phyloP scores from a whole-genome alignment of 2,888 invertebrate genomes.

The Ptycholaimellus sp. region DNA sequence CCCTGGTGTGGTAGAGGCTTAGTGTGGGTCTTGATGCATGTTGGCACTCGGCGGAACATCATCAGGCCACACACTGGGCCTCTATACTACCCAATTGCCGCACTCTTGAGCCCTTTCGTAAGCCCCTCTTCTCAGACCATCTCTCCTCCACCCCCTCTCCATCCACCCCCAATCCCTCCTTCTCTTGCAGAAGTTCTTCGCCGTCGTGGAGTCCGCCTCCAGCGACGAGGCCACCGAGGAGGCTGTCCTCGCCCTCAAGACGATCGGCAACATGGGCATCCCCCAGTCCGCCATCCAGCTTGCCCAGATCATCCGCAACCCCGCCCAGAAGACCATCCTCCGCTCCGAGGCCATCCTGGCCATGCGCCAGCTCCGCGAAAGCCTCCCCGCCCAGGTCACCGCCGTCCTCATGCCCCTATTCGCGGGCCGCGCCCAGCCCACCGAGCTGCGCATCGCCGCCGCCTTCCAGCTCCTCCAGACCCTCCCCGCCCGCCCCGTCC shows the following conservation, averaged over 20 bases:
- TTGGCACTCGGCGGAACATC: neutral
- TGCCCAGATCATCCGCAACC: constrained; percentile 18
- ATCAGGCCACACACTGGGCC: constrained; percentile 7
- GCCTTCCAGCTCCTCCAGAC: constrained; percentile 14
- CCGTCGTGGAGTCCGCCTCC: too few species aligned
- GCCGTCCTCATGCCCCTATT: constrained; percentile 17
- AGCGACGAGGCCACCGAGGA: constrained; percentile 12
- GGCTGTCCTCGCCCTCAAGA: constrained; percentile 18
- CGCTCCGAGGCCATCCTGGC: constrained; percentile 17
- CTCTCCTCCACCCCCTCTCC: constrained; percentile 10
- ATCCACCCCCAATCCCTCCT: too few species aligned
- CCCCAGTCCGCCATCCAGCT: constrained; percentile 14
- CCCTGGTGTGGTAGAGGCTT: too few species aligned
- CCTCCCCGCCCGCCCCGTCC: constrained; percentile 12
- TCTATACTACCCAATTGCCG: neutral
- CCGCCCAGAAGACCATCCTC: constrained; percentile 9
- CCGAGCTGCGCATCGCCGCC: constrained; percentile 16
- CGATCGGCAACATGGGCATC: constrained; percentile 20
- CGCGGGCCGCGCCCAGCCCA: constrained; percentile 13
- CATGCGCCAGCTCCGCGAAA: constrained; percentile 12
- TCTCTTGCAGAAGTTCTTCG: too few species aligned
- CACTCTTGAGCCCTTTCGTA: neutral
- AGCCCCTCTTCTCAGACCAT: too few species aligned
- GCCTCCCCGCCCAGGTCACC: constrained; percentile 14
- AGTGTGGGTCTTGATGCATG: too few species aligned